Evolutionary conservation across 2,113 vertebrate species (phyloP).

Genomic region (Oceanites oceanicus): DNA sequence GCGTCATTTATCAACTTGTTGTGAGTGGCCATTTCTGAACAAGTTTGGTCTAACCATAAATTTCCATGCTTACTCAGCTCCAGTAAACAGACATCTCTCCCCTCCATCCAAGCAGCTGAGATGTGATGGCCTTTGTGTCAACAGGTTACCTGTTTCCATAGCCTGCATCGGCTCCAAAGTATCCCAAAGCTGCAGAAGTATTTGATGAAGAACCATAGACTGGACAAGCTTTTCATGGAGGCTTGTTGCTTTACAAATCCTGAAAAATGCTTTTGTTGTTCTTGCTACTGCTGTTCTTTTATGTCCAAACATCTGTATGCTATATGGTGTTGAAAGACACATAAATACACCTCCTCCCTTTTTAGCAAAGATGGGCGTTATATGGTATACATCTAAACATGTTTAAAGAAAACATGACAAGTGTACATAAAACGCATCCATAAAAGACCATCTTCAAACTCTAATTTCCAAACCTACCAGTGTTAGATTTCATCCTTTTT

Average conservation of each 20-base stretch:
- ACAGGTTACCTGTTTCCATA: background rate
- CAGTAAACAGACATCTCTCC: background rate
- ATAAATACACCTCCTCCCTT: background rate
- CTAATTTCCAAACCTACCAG: background rate
- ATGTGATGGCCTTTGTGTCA: background rate
- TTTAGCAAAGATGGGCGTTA: background rate
- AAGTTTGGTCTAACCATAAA: background rate
- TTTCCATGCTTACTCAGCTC: background rate
- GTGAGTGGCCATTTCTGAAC: background rate
- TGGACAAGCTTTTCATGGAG: background rate
- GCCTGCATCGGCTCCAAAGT: background rate
- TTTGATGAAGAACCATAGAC: background rate
- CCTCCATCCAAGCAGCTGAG: background rate
- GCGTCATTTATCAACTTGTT: background rate
- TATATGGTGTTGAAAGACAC: slow-evolving; percentile 6
- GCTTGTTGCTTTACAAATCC: background rate
- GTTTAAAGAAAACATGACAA: background rate
- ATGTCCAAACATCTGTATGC: background rate
- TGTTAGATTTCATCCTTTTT: background rate
- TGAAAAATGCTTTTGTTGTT: background rate
- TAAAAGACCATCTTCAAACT: background rate
- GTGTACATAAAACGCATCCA: background rate
- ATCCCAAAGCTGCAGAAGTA: background rate
- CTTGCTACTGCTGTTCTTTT: background rate
- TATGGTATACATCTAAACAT: background rate